Percentiles rank a stretch among this genome's conserved stretches.
phyloP scores from a whole-genome alignment of 2,113 vertebrate species.

The Gymnocephalus cernua region DNA sequence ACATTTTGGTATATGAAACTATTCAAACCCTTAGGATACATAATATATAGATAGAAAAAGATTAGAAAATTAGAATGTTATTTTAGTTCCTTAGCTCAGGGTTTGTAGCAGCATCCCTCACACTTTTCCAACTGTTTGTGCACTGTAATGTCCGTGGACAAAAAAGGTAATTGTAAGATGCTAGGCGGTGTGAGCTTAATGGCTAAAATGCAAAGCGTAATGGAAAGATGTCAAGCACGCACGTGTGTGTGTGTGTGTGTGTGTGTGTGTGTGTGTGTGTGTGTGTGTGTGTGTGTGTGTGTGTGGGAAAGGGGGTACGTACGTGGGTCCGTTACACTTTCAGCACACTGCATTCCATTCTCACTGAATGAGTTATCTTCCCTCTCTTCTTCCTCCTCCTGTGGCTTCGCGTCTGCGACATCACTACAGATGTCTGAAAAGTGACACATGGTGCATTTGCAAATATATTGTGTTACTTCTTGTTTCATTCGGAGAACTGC shows the following conservation, averaged over 20 bases:
- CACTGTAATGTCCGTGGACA: background rate
- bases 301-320: conserved; percentile 4
- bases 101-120: background rate
- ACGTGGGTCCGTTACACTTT: conserved; percentile 53
- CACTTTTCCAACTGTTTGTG: background rate
- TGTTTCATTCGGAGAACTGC: background rate
- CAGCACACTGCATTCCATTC: conserved; percentile 50
- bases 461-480: background rate
- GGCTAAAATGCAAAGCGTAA: conserved; percentile 11
- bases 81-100: background rate
- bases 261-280: conserved; percentile 17
- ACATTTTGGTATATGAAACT: background rate
- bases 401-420: conserved; percentile 57
- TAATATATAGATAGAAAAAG: too few species aligned
- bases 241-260: background rate
- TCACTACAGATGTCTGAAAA: conserved; percentile 58
- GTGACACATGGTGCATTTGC: background rate
- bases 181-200: background rate
- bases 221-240: background rate
- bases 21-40: background rate
- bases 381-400: conserved; percentile 62
- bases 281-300: background rate
- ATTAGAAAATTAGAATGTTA: background rate
- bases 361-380: conserved; percentile 40
- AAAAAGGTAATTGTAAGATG: background rate